These are phyloP conservation scores for Unio pictorum DNA, from an alignment of 2,888 invertebrate species.

Conservation along the genomic window DNA sequence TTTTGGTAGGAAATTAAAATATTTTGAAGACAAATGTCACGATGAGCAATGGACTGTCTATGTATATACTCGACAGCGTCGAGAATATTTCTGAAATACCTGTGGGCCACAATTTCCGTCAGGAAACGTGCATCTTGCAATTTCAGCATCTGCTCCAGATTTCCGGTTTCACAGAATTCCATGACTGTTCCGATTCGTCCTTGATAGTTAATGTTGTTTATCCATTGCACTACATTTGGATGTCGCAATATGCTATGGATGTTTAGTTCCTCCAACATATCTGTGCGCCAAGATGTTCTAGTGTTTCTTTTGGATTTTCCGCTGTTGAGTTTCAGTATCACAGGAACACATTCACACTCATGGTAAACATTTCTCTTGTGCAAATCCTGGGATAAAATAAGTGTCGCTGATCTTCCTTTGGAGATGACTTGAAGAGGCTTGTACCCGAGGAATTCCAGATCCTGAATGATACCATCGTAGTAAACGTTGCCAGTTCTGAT, in stretches of 20 bases:
- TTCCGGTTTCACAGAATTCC: slow-evolving; percentile 64
- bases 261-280: slow-evolving; percentile 54
- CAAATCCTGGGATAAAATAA: slow-evolving; percentile 59
- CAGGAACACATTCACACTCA: slow-evolving; percentile 51
- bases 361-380: slow-evolving; percentile 29
- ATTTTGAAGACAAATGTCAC: slow-evolving; percentile 63
- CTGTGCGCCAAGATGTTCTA: slow-evolving; percentile 26
- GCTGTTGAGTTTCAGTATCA: slow-evolving; percentile 57
- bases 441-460: slow-evolving; percentile 56
- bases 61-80: slow-evolving; percentile 57
- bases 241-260: slow-evolving; percentile 56
- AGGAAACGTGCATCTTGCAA: slow-evolving; percentile 57
- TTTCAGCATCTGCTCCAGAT: slow-evolving; percentile 54
- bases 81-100: slow-evolving; percentile 59
- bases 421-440: slow-evolving; percentile 56
- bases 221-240: slow-evolving; percentile 54
- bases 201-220: slow-evolving; percentile 48
- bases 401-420: slow-evolving; percentile 55
- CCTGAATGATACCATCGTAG: slow-evolving; percentile 59
- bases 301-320: slow-evolving; percentile 42
- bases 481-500: slow-evolving; percentile 57
- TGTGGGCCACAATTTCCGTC: slow-evolving; percentile 54
- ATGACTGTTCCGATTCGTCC: slow-evolving; percentile 55
- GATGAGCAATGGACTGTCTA: slow-evolving; percentile 48
- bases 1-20: slow-evolving; percentile 57